Evolutionary conservation across 2,113 vertebrate genomes (phyloP).

Genomic region (Pedetes capensis): DNA sequence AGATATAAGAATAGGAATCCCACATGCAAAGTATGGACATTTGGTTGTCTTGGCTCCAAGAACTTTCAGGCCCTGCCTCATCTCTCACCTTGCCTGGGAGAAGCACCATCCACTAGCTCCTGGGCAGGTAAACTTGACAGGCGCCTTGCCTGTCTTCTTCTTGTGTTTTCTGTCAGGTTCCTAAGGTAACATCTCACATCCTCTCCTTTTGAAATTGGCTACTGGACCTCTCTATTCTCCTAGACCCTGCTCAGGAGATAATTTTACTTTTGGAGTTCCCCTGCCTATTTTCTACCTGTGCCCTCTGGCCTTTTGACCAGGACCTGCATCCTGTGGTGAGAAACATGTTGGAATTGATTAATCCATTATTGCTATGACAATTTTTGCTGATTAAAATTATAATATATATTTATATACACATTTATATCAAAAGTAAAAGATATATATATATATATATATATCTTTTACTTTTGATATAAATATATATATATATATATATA

Average conservation of each 20-base stretch:
- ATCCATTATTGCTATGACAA: neutral
- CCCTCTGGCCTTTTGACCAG: neutral
- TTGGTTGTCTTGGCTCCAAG: neutral
- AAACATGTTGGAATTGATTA: neutral
- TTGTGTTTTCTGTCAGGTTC: too few species aligned
- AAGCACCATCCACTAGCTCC: neutral
- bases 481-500: too few species aligned
- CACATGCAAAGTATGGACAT: neutral
- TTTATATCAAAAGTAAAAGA: too few species aligned
- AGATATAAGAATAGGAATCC: neutral
- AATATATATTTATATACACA: neutral
- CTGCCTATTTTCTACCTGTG: rapidly evolving
- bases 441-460: too few species aligned
- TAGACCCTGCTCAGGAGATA: neutral
- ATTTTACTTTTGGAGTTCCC: neutral
- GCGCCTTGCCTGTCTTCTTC: neutral
- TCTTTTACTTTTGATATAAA: too few species aligned
- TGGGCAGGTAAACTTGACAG: neutral
- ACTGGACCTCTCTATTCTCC: neutral
- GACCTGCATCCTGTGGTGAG: neutral
- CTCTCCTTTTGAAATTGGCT: neutral
- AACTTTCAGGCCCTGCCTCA: neutral
- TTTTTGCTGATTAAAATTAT: neutral
- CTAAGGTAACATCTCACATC: neutral
- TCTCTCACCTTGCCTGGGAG: neutral